A percentile compares a stretch with the other conserved stretches of the same genome.
phyloP scores from a whole-genome alignment of 2,113 vertebrate genomes.

The Rana temporaria region DNA sequence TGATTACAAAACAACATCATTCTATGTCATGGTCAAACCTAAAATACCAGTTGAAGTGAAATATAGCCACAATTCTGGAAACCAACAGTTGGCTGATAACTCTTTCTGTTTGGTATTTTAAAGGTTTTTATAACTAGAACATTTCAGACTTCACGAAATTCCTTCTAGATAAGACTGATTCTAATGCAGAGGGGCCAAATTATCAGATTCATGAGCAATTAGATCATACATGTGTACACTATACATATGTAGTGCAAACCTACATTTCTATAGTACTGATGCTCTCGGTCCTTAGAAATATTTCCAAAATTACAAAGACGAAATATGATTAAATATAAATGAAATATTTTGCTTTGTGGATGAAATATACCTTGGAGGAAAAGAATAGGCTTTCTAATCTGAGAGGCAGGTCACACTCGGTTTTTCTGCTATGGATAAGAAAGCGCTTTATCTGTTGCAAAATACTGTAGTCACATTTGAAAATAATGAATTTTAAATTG shows the following conservation, averaged over 20 bases:
- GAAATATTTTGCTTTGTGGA: slow-evolving; percentile 29
- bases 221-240: not conserved
- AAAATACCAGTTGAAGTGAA: too few relatives aligned
- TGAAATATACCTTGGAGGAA: slow-evolving; percentile 50
- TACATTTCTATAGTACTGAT: not conserved
- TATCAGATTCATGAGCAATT: too few relatives aligned
- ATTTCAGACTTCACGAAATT: too few relatives aligned
- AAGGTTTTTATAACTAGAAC: too few relatives aligned
- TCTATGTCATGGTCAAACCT: too few relatives aligned
- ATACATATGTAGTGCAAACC: not conserved
- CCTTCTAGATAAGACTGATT: too few relatives aligned
- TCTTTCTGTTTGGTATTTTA: too few relatives aligned
- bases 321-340: slow-evolving; percentile 31
- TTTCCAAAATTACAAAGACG: slow-evolving; percentile 14
- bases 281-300: not conserved
- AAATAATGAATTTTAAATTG: slow-evolving; percentile 63
- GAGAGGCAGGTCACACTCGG: slow-evolving; percentile 44
- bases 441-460: slow-evolving; percentile 33
- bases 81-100: too few relatives aligned
- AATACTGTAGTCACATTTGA: slow-evolving; percentile 56
- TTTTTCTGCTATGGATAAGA: slow-evolving; percentile 59
- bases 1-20: too few relatives aligned
- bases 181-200: too few relatives aligned
- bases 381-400: slow-evolving; percentile 52
- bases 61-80: too few relatives aligned